Conservation (phyloP, 92 coral and sea anemone genomes). For the Blastomussa wellsi region DNA sequence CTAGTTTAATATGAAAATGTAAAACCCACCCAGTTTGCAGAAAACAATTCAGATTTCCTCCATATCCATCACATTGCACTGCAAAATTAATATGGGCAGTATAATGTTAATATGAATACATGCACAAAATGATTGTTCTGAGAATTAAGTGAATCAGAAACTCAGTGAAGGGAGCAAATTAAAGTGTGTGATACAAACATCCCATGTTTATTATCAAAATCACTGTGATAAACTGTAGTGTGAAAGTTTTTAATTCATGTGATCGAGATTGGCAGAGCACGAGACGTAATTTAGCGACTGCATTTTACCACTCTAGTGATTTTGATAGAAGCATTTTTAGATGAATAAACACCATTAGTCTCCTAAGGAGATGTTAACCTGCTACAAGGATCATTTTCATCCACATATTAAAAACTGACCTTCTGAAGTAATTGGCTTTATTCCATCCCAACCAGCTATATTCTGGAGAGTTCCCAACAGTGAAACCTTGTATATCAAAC, state of each 20-base stretch:
- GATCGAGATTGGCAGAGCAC: too few species aligned
- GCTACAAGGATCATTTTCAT: neutral
- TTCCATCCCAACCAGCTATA: constrained; percentile 94
- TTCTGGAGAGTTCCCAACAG: constrained; percentile 84
- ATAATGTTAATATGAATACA: neutral
- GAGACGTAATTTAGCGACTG: too few species aligned
- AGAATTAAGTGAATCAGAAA: too few species aligned
- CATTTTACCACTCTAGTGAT: too few species aligned
- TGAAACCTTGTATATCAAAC: constrained; percentile 61
- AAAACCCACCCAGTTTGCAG: constrained; percentile 44
- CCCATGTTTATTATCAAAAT: too few species aligned
- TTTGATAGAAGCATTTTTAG: too few species aligned
- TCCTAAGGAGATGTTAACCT: too few species aligned
- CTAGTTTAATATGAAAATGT: neutral
- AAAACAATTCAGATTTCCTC: constrained; percentile 59
- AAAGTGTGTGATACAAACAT: too few species aligned
- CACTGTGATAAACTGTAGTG: too few species aligned
- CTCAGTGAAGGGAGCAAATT: neutral
- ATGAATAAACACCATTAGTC: too few species aligned
- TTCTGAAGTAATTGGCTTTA: constrained; percentile 45
- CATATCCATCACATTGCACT: constrained; percentile 52
- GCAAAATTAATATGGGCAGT: constrained; percentile 17
- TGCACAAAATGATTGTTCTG: too few species aligned
- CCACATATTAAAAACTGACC: constrained; percentile 26
- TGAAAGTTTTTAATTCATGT: too few species aligned